These are phyloP conservation scores for Calliphora vomitoria DNA, from an alignment of 2,888 invertebrate species.

Conservation along the genomic window DNA sequence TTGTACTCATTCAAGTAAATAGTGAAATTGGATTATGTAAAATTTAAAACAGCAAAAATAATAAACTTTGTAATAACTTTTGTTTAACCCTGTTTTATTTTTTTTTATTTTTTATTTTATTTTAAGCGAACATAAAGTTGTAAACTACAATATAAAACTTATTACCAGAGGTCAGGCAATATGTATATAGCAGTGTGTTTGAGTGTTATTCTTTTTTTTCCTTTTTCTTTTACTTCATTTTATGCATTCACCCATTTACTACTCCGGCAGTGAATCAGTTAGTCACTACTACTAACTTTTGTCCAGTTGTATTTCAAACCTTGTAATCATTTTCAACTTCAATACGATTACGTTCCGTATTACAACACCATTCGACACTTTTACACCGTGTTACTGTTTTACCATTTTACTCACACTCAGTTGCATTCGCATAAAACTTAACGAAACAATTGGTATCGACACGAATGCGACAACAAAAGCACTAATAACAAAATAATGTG, in stretches of 20 bases:
- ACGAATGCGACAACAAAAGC: slow-evolving; percentile 17
- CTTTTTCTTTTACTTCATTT: slow-evolving; percentile 7
- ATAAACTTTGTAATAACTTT: slow-evolving; percentile 22
- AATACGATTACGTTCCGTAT: slow-evolving; percentile 55
- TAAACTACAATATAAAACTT: slow-evolving; percentile 54
- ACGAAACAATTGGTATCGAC: slow-evolving; percentile 26
- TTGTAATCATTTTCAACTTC: slow-evolving; percentile 61
- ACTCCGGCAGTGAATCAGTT: background rate
- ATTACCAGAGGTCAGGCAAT: slow-evolving; percentile 70
- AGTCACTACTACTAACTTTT: slow-evolving; percentile 2
- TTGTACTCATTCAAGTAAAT: background rate
- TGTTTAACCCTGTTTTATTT: slow-evolving; percentile 19
- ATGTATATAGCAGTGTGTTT: background rate
- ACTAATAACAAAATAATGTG: slow-evolving; percentile 29
- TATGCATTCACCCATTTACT: slow-evolving; percentile 5
- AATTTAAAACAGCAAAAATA: slow-evolving; percentile 11
- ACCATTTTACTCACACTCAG: slow-evolving; percentile 28
- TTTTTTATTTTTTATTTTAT: background rate
- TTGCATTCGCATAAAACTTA: slow-evolving; percentile 40
- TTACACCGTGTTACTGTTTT: slow-evolving; percentile 32
- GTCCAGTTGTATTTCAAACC: slow-evolving; percentile 42
- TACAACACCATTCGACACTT: slow-evolving; percentile 61
- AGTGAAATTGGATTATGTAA: slow-evolving; percentile 18
- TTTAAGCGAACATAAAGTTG: slow-evolving; percentile 10
- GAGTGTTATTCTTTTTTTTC: background rate